Conservation (phyloP, 2,797 vertebrate genomes). For the Peromyscus melanophrys region DNA sequence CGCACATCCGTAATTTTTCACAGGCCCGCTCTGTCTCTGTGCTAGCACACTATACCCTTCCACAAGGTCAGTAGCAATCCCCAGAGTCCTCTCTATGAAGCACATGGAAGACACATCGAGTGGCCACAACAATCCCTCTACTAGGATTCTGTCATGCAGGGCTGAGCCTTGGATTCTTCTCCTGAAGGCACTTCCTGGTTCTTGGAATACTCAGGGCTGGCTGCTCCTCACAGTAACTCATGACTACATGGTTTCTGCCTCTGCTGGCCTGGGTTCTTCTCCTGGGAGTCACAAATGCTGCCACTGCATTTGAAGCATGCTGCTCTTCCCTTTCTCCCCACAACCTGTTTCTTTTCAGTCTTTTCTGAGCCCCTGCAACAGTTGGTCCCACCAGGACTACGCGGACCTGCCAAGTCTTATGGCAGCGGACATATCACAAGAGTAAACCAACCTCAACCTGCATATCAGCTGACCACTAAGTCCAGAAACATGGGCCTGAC, state of each 20-base stretch:
- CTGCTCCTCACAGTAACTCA: slow-evolving; percentile 51
- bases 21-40: not conserved
- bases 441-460: slow-evolving; percentile 1
- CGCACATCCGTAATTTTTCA: not conserved
- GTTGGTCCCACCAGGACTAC: not conserved
- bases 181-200: slow-evolving; percentile 43
- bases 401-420: not conserved
- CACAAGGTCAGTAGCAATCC: not conserved
- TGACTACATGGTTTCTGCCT: slow-evolving; percentile 44
- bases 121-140: not conserved
- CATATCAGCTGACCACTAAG: not conserved
- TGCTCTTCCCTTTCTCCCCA: not conserved
- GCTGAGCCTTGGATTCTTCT: slow-evolving; percentile 59
- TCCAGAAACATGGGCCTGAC: slow-evolving; percentile 12
- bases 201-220: slow-evolving; percentile 31
- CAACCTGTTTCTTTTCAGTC: not conserved
- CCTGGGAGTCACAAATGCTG: slow-evolving; percentile 49
- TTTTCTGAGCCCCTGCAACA: not conserved
- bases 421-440: not conserved
- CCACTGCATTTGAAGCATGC: not conserved
- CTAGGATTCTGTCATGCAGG: not conserved
- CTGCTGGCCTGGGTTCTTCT: slow-evolving; percentile 21
- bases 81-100: not conserved
- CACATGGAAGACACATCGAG: not conserved
- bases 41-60: not conserved